A percentile compares a stretch with the other conserved stretches of the same genome.
Conservation (phyloP, 2,888 invertebrate genomes). For the Argyresthia goedartella region DNA sequence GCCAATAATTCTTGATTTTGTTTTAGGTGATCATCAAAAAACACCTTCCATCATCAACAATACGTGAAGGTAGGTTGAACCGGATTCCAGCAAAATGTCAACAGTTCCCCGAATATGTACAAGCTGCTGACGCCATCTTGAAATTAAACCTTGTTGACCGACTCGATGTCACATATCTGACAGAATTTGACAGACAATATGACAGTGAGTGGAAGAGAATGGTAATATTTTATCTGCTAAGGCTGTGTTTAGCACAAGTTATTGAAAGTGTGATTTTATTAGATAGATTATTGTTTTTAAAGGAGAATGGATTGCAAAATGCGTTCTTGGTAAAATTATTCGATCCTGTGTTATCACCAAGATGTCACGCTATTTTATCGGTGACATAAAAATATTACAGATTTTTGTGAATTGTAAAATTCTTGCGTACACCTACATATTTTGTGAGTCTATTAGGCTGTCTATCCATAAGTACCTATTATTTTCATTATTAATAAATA, state of each 20-base stretch:
- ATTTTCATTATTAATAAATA: too few relatives aligned
- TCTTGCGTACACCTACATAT: too few relatives aligned
- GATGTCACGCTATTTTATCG: constrained; percentile 80
- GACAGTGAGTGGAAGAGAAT: constrained; percentile 68
- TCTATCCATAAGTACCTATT: too few relatives aligned
- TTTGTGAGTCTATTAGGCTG: too few relatives aligned
- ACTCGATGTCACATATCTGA: constrained; percentile 28
- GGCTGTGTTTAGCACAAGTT: constrained; percentile 82
- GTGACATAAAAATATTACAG: background rate
- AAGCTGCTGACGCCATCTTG: constrained; percentile 75
- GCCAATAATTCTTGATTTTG: constrained; percentile 7
- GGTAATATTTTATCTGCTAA: constrained; percentile 81
- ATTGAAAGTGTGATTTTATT: constrained; percentile 86
- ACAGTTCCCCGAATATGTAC: constrained; percentile 78
- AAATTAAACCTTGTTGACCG: constrained; percentile 60
- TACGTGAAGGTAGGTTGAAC: constrained; percentile 70
- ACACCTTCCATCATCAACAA: constrained; percentile 27
- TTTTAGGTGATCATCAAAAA: constrained; percentile 50
- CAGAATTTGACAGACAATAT: constrained; percentile 24
- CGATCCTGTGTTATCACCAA: constrained; percentile 86
- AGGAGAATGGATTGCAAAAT: constrained; percentile 71
- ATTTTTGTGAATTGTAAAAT: too few relatives aligned
- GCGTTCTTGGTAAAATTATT: constrained; percentile 81
- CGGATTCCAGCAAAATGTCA: constrained; percentile 70
- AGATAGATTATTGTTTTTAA: constrained; percentile 83